Percentiles rank a stretch among this genome's conserved stretches.
Evolutionary conservation across 2,888 invertebrate species (phyloP).

Genomic region (Meandrusa payeni): DNA sequence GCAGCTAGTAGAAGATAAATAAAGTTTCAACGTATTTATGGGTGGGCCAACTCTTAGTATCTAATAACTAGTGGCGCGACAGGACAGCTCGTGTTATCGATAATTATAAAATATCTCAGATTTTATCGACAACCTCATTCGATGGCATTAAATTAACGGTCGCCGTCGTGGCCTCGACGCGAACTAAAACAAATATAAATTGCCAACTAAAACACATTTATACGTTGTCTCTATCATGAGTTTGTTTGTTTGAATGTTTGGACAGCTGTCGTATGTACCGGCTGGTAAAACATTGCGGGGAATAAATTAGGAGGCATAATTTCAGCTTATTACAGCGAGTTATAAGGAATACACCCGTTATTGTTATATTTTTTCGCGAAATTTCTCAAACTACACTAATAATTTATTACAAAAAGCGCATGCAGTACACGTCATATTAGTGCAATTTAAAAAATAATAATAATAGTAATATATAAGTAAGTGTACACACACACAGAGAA

Average conservation of each 20-base stretch:
- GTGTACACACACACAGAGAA: no score
- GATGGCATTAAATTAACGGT: slow-evolving; percentile 11
- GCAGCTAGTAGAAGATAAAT: no score
- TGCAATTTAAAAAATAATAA: no score
- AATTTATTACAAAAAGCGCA: no score
- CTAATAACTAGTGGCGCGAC: slow-evolving; percentile 3
- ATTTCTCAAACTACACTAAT: no score
- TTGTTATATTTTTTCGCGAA: no score
- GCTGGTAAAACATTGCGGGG: slow-evolving; percentile 11
- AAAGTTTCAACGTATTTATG: not conserved
- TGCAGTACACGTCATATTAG: no score
- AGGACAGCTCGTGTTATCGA: slow-evolving; percentile 2
- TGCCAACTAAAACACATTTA: slow-evolving; percentile 18
- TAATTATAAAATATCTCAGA: slow-evolving; percentile 15
- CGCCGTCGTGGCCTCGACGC: slow-evolving; percentile 14
- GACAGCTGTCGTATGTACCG: slow-evolving; percentile 17
- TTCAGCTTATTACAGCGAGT: not conserved
- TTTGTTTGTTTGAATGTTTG: slow-evolving; percentile 14
- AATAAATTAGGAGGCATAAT: slow-evolving; percentile 10
- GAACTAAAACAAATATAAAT: slow-evolving; percentile 22
- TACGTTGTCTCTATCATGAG: slow-evolving; percentile 9
- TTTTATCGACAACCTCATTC: slow-evolving; percentile 10
- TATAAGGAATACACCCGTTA: not conserved
- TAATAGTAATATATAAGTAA: no score
- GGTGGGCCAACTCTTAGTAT: not conserved